phyloP scores from a whole-genome alignment of 2,888 invertebrate genomes.

The Cheilosia grossa region DNA sequence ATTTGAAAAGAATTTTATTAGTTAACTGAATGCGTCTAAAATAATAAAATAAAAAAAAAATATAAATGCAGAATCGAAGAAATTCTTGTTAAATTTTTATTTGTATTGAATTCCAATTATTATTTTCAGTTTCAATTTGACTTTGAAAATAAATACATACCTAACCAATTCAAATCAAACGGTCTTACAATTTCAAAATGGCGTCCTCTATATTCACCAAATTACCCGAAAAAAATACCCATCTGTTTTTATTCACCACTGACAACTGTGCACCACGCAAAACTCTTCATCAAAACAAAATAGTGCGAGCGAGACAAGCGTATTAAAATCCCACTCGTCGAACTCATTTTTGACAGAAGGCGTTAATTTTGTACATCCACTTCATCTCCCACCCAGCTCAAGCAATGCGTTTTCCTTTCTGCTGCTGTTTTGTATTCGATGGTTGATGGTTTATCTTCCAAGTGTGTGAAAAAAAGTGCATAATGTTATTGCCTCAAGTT shows the following conservation, averaged over 20 bases:
- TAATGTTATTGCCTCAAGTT: constrained; percentile 30
- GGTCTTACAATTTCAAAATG: constrained; percentile 6
- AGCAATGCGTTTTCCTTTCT: constrained; percentile 51
- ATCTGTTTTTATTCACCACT: constrained; percentile 15
- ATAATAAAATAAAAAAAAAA: too few species aligned
- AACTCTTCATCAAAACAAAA: constrained; percentile 63
- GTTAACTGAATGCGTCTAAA: too few species aligned
- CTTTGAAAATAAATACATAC: too few species aligned
- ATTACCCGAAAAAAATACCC: constrained; percentile 20
- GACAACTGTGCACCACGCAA: constrained; percentile 36
- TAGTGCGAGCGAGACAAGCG: constrained; percentile 43
- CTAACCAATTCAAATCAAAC: constrained; percentile 12
- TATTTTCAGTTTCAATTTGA: not conserved
- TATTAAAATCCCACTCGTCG: constrained; percentile 13
- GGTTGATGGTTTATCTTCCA: constrained; percentile 23
- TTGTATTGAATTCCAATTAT: too few species aligned
- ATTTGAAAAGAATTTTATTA: too few species aligned
- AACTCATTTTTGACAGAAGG: constrained; percentile 39
- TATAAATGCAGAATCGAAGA: too few species aligned
- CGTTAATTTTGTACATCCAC: constrained; percentile 51
- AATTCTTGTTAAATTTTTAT: too few species aligned
- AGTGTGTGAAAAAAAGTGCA: constrained; percentile 42
- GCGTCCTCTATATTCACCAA: constrained; percentile 15
- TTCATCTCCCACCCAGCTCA: constrained; percentile 32
- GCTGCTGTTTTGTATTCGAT: constrained; percentile 46